A percentile compares a stretch with the other conserved stretches of the same genome.
phyloP scores from a whole-genome alignment of 2,888 invertebrate species.

The Athripsodes cinereus region DNA sequence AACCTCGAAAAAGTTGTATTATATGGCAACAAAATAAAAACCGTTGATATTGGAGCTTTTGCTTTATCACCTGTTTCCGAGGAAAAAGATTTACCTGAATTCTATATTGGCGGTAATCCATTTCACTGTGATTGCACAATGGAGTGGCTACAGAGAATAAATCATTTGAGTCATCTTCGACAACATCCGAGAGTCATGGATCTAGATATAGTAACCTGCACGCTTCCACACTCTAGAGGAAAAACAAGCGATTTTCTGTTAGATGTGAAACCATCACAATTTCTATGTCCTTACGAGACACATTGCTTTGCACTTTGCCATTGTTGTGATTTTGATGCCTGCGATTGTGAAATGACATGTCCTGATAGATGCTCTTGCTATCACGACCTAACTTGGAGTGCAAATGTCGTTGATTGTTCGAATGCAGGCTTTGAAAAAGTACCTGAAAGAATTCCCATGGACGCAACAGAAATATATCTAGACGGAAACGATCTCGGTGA shows the following conservation, averaged over 20 bases:
- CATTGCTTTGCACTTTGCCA: constrained; percentile 83
- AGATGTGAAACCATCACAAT: constrained; percentile 67
- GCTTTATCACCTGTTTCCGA: constrained; percentile 59
- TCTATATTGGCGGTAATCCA: constrained; percentile 77
- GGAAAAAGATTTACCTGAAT: constrained; percentile 66
- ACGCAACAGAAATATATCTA: constrained; percentile 80
- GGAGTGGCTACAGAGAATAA: constrained; percentile 79
- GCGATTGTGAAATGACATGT: constrained; percentile 89
- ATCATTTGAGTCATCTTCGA: constrained; percentile 64
- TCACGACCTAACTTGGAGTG: constrained; percentile 80
- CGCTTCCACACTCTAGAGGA: constrained; percentile 61
- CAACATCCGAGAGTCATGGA: constrained; percentile 77
- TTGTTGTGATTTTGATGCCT: constrained; percentile 86
- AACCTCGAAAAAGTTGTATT: constrained; percentile 71
- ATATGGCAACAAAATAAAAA: constrained; percentile 66
- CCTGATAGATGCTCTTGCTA: constrained; percentile 81
- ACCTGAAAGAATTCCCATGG: constrained; percentile 80
- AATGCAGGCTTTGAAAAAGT: constrained; percentile 67
- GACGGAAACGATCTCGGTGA: constrained; percentile 76
- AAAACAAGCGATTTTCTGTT: constrained; percentile 59
- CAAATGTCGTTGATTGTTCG: constrained; percentile 80
- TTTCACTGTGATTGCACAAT: constrained; percentile 81
- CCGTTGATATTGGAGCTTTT: constrained; percentile 66
- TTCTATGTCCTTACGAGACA: constrained; percentile 73
- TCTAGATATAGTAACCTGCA: constrained; percentile 71